A percentile compares a stretch with the other conserved stretches of the same genome.
Conservation (phyloP, 2,113 vertebrate species). For the Climacteris rufus region DNA sequence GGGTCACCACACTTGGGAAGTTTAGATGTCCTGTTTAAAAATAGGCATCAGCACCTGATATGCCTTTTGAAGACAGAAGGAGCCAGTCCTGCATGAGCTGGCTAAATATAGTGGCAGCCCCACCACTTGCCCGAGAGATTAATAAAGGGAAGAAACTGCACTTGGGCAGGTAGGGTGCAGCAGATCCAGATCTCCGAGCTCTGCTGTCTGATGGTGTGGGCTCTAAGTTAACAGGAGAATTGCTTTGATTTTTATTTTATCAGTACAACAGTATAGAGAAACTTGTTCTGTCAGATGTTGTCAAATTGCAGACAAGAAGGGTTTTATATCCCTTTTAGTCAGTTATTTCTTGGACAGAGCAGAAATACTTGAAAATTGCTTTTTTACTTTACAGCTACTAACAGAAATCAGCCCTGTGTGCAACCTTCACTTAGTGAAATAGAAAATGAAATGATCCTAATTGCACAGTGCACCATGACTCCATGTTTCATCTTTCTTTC, state of each 20-base stretch:
- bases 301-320: background rate
- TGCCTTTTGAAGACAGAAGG: constrained; percentile 9
- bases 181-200: background rate
- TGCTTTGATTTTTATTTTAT: background rate
- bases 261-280: background rate
- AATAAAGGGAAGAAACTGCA: background rate
- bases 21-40: constrained; percentile 47
- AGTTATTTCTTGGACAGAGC: background rate
- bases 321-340: background rate
- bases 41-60: constrained; percentile 32
- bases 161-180: constrained; percentile 18
- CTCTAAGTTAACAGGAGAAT: background rate
- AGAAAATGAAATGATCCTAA: background rate
- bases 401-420: background rate
- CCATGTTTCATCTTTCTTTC: background rate
- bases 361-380: background rate
- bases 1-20: constrained; percentile 25
- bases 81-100: background rate
- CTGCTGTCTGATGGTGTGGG: background rate
- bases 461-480: background rate
- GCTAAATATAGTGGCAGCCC: background rate
- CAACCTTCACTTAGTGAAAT: background rate
- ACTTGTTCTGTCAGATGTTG: background rate
- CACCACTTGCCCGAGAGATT: background rate
- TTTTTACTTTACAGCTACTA: background rate